Conservation (phyloP, 1,140 invertebrate genomes). For the Littorina saxatilis region DNA sequence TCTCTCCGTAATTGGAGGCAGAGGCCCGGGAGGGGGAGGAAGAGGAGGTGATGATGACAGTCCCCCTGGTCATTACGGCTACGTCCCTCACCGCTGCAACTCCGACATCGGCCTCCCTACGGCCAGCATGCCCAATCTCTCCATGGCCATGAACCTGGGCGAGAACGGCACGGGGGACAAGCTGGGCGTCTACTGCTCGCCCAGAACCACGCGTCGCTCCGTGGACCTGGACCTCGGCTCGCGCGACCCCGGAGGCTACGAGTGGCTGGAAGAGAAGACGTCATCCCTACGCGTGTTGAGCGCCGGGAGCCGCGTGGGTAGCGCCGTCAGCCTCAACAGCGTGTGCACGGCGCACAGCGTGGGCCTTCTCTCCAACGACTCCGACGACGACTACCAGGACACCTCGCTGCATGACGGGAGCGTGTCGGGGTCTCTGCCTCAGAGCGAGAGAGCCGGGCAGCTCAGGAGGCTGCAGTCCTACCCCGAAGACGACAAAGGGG, state of each 20-base stretch:
- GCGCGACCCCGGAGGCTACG: slow-evolving; percentile 49
- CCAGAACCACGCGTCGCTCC: slow-evolving; percentile 57
- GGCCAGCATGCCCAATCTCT: slow-evolving; percentile 51
- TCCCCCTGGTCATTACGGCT: slow-evolving; percentile 61
- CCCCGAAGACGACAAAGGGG: slow-evolving; percentile 32
- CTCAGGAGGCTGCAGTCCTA: slow-evolving; percentile 41
- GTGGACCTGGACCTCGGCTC: slow-evolving; percentile 71
- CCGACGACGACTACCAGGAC: slow-evolving; percentile 84
- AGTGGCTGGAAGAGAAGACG: slow-evolving; percentile 48
- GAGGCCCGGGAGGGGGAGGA: slow-evolving; percentile 2
- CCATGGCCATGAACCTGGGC: slow-evolving; percentile 18
- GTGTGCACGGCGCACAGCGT: slow-evolving; percentile 79
- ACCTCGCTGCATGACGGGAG: slow-evolving; percentile 68
- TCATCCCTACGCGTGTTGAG: slow-evolving; percentile 51
- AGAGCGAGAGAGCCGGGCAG: background rate
- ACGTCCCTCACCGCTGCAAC: slow-evolving; percentile 62
- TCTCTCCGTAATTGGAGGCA: slow-evolving; percentile 50
- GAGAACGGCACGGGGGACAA: slow-evolving; percentile 27
- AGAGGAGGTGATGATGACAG: no score
- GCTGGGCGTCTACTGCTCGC: slow-evolving; percentile 53
- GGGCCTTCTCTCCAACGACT: slow-evolving; percentile 83
- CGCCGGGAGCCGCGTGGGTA: slow-evolving; percentile 76
- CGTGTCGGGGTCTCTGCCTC: background rate
- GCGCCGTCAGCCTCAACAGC: slow-evolving; percentile 76
- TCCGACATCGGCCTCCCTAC: slow-evolving; percentile 54